Conservation (phyloP, 92 coral and sea anemone genomes). For the Epizoanthus fatuus region DNA sequence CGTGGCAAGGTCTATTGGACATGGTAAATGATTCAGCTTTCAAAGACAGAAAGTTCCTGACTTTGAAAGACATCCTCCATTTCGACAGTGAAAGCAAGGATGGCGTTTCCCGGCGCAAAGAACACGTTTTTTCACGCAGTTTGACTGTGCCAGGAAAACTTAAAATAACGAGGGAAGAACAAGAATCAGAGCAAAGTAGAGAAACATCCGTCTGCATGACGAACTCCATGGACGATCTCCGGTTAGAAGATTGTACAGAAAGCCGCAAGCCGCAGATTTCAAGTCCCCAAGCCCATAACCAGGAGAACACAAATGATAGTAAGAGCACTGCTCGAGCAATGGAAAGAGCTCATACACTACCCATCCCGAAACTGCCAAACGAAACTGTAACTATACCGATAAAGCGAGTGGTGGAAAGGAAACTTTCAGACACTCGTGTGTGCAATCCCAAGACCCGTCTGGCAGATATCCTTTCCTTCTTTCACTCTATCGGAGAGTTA, state of each 20-base stretch:
- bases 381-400: not conserved
- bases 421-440: slow-evolving; percentile 12
- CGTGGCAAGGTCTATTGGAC: slow-evolving; percentile 63
- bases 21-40: slow-evolving; percentile 44
- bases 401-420: not conserved
- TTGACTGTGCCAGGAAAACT: not conserved
- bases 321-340: too few relatives aligned
- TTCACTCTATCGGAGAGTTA: slow-evolving; percentile 73
- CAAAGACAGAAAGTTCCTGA: slow-evolving; percentile 50
- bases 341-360: slow-evolving; percentile 2
- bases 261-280: too few relatives aligned
- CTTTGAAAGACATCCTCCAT: slow-evolving; percentile 48
- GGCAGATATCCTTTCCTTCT: slow-evolving; percentile 64
- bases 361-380: not conserved
- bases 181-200: not conserved
- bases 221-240: too few relatives aligned
- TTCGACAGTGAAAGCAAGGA: slow-evolving; percentile 5
- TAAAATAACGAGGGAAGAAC: not conserved
- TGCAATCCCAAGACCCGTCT: slow-evolving; percentile 29
- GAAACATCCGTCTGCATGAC: too few relatives aligned
- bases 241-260: not conserved
- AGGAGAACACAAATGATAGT: too few relatives aligned
- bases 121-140: not conserved
- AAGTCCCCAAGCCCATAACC: too few relatives aligned
- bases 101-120: not conserved